Percentiles rank a stretch among this genome's conserved stretches.
Evolutionary conservation across 2,797 vertebrate genomes (phyloP).

Genomic region (Acanthopagrus latus): DNA sequence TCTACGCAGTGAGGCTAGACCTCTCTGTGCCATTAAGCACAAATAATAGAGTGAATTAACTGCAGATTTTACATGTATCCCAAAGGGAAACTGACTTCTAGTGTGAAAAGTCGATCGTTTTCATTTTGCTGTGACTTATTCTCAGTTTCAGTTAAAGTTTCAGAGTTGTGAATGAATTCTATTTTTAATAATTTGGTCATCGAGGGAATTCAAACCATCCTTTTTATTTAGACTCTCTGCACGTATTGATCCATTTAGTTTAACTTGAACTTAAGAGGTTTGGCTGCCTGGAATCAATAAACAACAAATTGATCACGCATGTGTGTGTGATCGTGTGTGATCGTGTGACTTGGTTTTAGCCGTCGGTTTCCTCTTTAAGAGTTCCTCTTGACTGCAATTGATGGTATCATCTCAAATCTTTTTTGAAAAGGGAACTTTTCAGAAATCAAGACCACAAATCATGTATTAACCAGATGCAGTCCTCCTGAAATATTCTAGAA

Average conservation of each 20-base stretch:
- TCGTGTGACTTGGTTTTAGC: neutral
- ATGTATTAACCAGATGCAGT: neutral
- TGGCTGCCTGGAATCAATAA: constrained; percentile 11
- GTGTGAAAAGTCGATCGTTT: neutral
- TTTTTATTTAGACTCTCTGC: neutral
- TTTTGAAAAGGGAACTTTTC: constrained; percentile 1
- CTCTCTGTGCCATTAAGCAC: too few relatives aligned
- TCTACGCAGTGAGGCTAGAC: neutral
- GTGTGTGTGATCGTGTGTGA: neutral
- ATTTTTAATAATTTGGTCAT: neutral
- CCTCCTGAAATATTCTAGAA: neutral
- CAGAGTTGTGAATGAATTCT: neutral
- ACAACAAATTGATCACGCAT: neutral
- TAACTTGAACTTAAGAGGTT: constrained; percentile 16
- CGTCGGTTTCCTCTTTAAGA: constrained; percentile 57
- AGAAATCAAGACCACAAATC: constrained; percentile 25
- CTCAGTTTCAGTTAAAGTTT: neutral
- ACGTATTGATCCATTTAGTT: constrained; percentile 4
- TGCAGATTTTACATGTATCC: neutral
- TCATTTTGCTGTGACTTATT: neutral
- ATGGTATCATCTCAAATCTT: constrained; percentile 8
- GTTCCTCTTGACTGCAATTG: constrained; percentile 31
- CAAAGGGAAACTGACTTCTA: too few relatives aligned
- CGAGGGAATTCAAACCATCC: neutral
- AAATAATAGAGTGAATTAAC: neutral